These are phyloP conservation scores for Nautilus pompilius DNA, from an alignment of 1,140 invertebrate species.

Conservation along the genomic window DNA sequence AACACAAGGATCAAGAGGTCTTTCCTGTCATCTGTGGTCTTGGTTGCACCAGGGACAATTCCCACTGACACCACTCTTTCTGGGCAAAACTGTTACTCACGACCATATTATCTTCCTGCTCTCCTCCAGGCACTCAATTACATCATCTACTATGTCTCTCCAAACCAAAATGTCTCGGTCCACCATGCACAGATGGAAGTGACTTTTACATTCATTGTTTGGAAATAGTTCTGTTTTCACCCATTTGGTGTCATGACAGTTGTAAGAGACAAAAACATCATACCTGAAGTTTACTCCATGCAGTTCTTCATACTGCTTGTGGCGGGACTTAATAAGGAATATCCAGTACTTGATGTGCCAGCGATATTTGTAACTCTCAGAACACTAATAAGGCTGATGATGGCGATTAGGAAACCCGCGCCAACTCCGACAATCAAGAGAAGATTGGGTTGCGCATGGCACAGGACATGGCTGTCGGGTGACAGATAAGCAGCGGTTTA, in stretches of 20 bases:
- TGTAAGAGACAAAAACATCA: conserved; percentile 12
- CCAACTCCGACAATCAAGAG: neutral
- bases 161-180: conserved; percentile 10
- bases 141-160: conserved; percentile 8
- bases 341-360: conserved; percentile 10
- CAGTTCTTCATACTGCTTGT: neutral
- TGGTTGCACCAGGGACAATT: too few species aligned
- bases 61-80: too few species aligned
- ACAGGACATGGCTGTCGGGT: conserved; percentile 6
- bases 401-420: neutral
- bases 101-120: too few species aligned
- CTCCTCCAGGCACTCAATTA: conserved; percentile 6
- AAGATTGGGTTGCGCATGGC: neutral
- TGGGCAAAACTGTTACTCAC: too few species aligned
- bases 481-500: neutral
- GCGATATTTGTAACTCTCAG: conserved; percentile 1
- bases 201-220: neutral
- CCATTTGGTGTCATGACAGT: conserved; percentile 7
- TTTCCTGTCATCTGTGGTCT: too few species aligned
- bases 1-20: too few species aligned
- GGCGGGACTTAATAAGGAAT: conserved; percentile 3
- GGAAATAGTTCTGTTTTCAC: neutral
- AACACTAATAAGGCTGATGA: neutral
- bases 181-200: conserved; percentile 13
- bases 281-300: neutral